Percentiles rank a stretch among this genome's conserved stretches.
Evolutionary conservation across 1,140 invertebrate species (phyloP).

Genomic region (Eurosta solidaginis): DNA sequence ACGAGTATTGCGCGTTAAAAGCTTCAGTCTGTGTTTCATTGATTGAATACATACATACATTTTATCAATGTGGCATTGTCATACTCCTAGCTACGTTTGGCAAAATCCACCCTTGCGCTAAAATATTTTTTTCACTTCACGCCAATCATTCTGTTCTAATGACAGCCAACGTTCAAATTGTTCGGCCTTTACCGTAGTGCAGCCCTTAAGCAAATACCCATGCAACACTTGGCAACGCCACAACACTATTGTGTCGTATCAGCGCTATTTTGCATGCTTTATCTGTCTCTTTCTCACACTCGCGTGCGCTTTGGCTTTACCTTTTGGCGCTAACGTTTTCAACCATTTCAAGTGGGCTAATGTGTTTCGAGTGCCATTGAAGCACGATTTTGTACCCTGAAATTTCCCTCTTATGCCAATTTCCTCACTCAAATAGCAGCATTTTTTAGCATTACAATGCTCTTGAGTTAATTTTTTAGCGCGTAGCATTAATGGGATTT

Average conservation of each 20-base stretch:
- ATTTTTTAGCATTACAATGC: background rate
- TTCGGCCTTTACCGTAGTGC: background rate
- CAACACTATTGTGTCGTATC: background rate
- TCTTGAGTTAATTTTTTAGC: conserved; percentile 12
- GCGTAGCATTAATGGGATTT: background rate
- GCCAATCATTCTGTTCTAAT: background rate
- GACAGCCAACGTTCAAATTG: background rate
- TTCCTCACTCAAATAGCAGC: conserved; percentile 15
- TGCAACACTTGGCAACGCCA: background rate
- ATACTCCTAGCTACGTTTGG: no score
- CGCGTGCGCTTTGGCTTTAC: background rate
- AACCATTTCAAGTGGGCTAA: conserved; percentile 30
- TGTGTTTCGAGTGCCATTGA: conserved; percentile 30
- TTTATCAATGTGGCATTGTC: background rate
- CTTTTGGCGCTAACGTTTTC: background rate
- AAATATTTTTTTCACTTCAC: background rate
- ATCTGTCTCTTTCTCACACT: background rate
- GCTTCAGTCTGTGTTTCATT: no score
- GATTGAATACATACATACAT: no score
- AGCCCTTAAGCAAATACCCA: conserved; percentile 15
- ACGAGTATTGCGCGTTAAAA: background rate
- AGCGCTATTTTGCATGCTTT: no score
- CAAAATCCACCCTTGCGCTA: background rate
- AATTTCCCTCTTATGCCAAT: conserved; percentile 19
- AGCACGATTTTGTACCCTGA: conserved; percentile 7